These are phyloP conservation scores for Apodemia zela DNA, from an alignment of 2,888 invertebrate species.

Conservation along the genomic window DNA sequence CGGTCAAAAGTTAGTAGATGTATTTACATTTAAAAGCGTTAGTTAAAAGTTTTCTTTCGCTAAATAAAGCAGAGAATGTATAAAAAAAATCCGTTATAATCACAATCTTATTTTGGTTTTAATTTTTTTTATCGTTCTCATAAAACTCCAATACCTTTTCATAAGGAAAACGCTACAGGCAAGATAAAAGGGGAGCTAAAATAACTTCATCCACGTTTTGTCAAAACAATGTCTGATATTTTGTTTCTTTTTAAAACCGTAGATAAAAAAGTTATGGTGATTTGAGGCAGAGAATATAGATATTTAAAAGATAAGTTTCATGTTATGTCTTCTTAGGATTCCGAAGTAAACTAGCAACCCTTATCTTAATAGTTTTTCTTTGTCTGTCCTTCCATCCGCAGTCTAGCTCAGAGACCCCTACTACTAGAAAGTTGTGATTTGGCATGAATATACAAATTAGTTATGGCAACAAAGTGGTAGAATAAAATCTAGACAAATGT, in stretches of 20 bases:
- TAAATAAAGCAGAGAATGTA: neutral
- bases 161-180: conserved; percentile 11
- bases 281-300: neutral
- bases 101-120: conserved; percentile 6
- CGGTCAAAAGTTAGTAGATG: too few species aligned
- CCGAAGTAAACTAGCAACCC: too few species aligned
- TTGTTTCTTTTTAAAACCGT: conserved; percentile 4
- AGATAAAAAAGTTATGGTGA: neutral
- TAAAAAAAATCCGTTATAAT: conserved; percentile 5
- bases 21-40: too few species aligned
- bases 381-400: too few species aligned
- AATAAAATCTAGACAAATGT: too few species aligned
- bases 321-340: too few species aligned
- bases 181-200: conserved; percentile 13
- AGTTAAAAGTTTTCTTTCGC: too few species aligned
- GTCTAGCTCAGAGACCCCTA: too few species aligned
- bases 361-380: too few species aligned
- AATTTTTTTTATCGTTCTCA: conserved; percentile 14
- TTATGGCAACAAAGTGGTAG: too few species aligned
- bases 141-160: conserved; percentile 11
- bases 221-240: conserved; percentile 14
- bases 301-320: neutral
- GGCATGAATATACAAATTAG: too few species aligned
- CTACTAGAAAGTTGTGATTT: too few species aligned
- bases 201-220: conserved; percentile 6